Percentiles rank a stretch among this genome's conserved stretches.
phyloP scores from a whole-genome alignment of 2,797 vertebrate species.

The Molothrus ater region DNA sequence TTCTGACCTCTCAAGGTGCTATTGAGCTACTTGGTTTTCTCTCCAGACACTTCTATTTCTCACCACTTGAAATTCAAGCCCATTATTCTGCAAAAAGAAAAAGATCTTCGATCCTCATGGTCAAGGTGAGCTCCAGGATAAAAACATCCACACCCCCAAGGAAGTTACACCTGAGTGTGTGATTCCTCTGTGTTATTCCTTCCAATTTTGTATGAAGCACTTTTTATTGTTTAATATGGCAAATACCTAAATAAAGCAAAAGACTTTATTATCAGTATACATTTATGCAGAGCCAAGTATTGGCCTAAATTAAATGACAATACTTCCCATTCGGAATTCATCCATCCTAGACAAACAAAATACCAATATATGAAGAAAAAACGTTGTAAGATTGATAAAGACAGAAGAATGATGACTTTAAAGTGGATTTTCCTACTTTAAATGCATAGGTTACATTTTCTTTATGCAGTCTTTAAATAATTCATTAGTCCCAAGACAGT shows the following conservation, averaged over 20 bases:
- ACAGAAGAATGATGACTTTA: slow-evolving; percentile 62
- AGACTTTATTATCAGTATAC: slow-evolving; percentile 38
- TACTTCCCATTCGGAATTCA: slow-evolving; percentile 54
- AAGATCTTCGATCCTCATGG: background rate
- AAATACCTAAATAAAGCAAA: background rate
- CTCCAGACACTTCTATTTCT: background rate
- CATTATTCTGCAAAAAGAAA: background rate
- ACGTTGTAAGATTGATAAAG: slow-evolving; percentile 72
- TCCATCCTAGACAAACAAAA: slow-evolving; percentile 71
- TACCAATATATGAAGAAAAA: slow-evolving; percentile 60
- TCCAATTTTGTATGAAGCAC: background rate
- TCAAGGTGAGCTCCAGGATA: background rate
- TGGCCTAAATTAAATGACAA: slow-evolving; percentile 62
- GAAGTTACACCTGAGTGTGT: background rate
- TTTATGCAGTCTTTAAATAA: slow-evolving; percentile 78
- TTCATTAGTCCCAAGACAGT: slow-evolving; percentile 76
- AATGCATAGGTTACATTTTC: slow-evolving; percentile 77
- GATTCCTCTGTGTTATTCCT: background rate
- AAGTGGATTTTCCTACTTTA: slow-evolving; percentile 75
- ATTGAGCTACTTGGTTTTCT: background rate
- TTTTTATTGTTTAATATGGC: background rate
- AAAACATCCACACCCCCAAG: background rate
- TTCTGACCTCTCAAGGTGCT: background rate
- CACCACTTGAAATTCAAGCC: background rate
- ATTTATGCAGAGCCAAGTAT: slow-evolving; percentile 37